Evolutionary conservation across 2,888 invertebrate genomes (phyloP), one percentile per base, ranked within the genome.

Genomic region (Troides aeacus): DNA sequence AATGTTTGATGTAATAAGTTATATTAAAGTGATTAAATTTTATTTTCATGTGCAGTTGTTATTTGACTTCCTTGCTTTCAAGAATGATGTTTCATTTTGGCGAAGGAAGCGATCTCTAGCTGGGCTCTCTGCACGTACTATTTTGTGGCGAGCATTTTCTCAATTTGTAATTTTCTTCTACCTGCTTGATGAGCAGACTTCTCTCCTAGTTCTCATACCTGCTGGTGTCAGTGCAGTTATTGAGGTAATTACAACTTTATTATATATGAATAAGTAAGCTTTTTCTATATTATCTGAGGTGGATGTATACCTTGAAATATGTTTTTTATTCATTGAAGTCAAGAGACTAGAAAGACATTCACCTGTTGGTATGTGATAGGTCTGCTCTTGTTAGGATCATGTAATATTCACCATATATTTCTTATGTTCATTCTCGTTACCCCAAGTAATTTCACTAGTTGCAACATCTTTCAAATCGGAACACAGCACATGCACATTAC

Each of bases 1-100:
- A 30, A 12, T 42, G 42, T 42, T 42, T 3, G 15, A 12, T 42
- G 15, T 15, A 42, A 15, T 46, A 46, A 46, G 12, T 7, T 7
- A 53, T 53, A 53, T 6, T 18, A 46, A 15, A 46, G 46, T 46
- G 2, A 15, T 46, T 2, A 12, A 15, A 12, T 46, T 46, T 46
- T 46, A 15, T 21, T 56, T 68, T 57, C 70, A 3, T 64, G 94
- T 94, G 21, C 94, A 99, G 98, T 91, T 99, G 72, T 89, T 99
- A 58, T 98, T 99, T 82, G 99, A 99, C 86, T 98, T 99, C 83
- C 92, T 99, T 67, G 98, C 99, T 0, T 99, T 99, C 85, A 99
- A 99, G 93, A 99, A 99, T 85, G 99, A 99, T 81, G 97, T 99
- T 0, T 95, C 95, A 68, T 99, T 99, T 86, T 99, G 99, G 99